phyloP scores from a whole-genome alignment of 2,113 vertebrate species.

The Chlorodrepanis virens region DNA sequence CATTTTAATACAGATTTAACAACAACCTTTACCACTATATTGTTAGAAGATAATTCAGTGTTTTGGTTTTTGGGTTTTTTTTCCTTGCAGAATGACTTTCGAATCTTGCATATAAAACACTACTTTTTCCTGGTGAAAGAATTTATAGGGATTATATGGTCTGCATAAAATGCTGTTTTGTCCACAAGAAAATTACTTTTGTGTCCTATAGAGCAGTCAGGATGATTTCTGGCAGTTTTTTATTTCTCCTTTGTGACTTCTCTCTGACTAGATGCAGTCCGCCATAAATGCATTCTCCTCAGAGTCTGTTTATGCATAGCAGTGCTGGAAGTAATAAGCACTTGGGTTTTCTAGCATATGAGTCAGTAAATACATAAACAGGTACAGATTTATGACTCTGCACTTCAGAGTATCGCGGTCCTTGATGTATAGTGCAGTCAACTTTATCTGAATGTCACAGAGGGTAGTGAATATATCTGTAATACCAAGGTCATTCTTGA shows the following conservation, averaged over 20 bases:
- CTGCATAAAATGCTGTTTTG: not conserved
- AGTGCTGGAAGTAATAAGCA: not conserved
- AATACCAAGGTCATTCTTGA: not conserved
- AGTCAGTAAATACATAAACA: constrained; percentile 1
- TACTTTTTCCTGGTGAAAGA: not conserved
- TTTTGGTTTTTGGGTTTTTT: not conserved
- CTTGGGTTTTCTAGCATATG: not conserved
- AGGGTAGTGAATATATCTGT: not conserved
- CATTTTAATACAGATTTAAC: not conserved
- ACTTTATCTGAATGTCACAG: constrained; percentile 9
- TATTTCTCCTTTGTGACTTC: not conserved
- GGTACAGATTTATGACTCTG: not conserved
- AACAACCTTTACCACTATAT: not conserved
- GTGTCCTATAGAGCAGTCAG: not conserved
- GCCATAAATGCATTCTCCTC: not conserved
- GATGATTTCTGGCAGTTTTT: not conserved
- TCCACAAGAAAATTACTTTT: not conserved
- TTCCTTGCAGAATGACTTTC: not conserved
- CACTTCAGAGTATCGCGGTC: not conserved
- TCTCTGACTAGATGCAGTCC: not conserved
- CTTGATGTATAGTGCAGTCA: not conserved
- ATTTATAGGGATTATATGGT: not conserved
- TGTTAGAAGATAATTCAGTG: not conserved
- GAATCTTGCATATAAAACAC: not conserved
- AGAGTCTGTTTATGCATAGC: not conserved